Evolutionary conservation across 2,888 invertebrate genomes (phyloP), one percentile per base, ranked within the genome.

Genomic region (Brenthis daphne): DNA sequence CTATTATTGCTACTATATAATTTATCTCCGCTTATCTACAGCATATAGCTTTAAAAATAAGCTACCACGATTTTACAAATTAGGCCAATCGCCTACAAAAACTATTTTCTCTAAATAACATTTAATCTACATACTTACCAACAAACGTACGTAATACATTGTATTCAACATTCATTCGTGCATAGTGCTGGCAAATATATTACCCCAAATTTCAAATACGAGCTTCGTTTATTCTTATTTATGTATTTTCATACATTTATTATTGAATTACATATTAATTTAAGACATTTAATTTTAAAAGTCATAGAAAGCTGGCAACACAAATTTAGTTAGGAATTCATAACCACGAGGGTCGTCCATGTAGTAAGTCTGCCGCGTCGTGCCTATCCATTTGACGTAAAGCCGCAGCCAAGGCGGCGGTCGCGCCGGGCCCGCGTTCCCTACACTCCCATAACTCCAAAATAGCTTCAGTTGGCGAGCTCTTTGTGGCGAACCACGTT

Each of bases 401-500:
- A 5, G 92, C 91, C 53, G 89, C 83, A 33, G 87, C 92, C 73
- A 98, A 94, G 80, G 97, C 96, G 54, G 96, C 96, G 47, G 96
- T 94, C 67, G 98, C 97, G 65, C 96, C 96, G 66, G 96, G 95
- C 74, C 97, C 96, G 70, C 97, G 94, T 85, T 97, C 96, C 75
- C 98, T 94, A 63, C 98, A 98, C 88, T 99, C 98, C 98, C 99
- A 99, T 77, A 99, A 89, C 88, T 99, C 98, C 76, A 99, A 93
- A 79, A 99, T 98, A 86, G 98, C 97, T 86, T 99, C 99, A 12
- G 99, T 99, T 13, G 99, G 99, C 77, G 98, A 99, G 72, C 97
- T 95, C 90, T 99, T 99, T 29, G 98, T 98, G 70, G 99, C 99
- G 85, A 99, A 99, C 94, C 97, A 99, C 83, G 98, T 98, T 75